These are phyloP conservation scores for Linnaemya tessellans DNA, from an alignment of 2,888 invertebrate species.

Conservation along the genomic window DNA sequence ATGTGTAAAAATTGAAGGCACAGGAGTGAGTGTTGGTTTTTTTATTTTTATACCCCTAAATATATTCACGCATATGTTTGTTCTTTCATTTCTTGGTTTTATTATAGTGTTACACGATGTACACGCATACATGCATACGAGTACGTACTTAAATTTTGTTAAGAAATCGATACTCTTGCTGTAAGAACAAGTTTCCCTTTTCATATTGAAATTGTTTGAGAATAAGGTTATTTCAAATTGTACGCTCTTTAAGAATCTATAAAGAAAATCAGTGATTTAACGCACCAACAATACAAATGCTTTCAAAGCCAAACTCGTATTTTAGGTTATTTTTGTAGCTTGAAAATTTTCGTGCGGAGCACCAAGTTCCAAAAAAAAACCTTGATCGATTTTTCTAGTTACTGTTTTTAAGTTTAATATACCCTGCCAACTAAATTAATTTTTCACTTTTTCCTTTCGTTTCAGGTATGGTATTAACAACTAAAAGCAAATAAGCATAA, in stretches of 20 bases:
- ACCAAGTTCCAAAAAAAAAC: too few relatives aligned
- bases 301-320: not conserved
- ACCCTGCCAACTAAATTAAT: constrained; percentile 4
- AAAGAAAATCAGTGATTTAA: not conserved
- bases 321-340: not conserved
- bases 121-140: too few relatives aligned
- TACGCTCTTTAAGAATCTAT: constrained; percentile 40
- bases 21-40: constrained; percentile 10
- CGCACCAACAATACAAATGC: not conserved
- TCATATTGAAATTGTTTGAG: not conserved
- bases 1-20: not conserved
- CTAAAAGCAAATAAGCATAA: not conserved
- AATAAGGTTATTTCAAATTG: constrained; percentile 73
- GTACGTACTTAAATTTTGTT: constrained; percentile 47
- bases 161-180: constrained; percentile 66
- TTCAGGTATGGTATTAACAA: constrained; percentile 43
- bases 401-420: not conserved
- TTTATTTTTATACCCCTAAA: constrained; percentile 34
- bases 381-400: not conserved
- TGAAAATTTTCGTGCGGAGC: not conserved
- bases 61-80: constrained; percentile 50
- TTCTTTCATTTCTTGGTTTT: not conserved
- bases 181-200: constrained; percentile 22
- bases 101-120: constrained; percentile 3
- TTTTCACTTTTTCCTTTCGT: constrained; percentile 31